Evolutionary conservation across 2,113 vertebrate species (phyloP).

Genomic region (Mugil cephalus): DNA sequence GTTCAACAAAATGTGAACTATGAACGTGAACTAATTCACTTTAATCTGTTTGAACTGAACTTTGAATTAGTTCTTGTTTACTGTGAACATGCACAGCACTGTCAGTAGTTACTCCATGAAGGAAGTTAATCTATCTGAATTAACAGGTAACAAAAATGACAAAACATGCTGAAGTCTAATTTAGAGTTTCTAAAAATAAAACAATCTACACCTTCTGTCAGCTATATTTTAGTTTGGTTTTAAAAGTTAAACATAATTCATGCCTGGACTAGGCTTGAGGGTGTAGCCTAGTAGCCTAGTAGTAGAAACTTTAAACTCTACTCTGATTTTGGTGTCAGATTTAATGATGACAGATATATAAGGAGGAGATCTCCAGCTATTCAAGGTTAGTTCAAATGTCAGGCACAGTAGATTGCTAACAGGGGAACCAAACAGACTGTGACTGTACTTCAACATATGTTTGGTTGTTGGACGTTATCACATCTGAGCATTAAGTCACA

Average conservation of each 20-base stretch:
- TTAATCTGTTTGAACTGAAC: too few relatives aligned
- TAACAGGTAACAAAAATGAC: too few relatives aligned
- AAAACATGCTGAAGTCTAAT: background rate
- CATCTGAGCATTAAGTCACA: background rate
- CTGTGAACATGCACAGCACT: too few relatives aligned
- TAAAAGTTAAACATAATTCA: background rate
- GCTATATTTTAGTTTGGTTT: background rate
- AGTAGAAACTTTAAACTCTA: background rate
- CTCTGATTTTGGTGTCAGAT: background rate
- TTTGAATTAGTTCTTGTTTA: too few relatives aligned
- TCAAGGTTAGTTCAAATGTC: constrained; percentile 26
- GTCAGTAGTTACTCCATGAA: background rate
- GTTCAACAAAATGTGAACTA: too few relatives aligned
- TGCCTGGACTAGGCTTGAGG: too few relatives aligned
- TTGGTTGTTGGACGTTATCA: constrained; percentile 6
- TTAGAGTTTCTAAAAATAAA: background rate
- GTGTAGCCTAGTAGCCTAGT: too few relatives aligned
- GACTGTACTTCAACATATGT: constrained; percentile 9
- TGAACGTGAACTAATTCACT: too few relatives aligned
- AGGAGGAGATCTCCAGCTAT: constrained; percentile 13
- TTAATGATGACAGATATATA: background rate
- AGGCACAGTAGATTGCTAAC: background rate
- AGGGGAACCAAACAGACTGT: constrained; percentile 15
- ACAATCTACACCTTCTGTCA: too few relatives aligned
- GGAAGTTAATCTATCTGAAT: too few relatives aligned